These are phyloP conservation scores for Mellilla xanthometata DNA, from an alignment of 2,888 invertebrate species.

Conservation along the genomic window DNA sequence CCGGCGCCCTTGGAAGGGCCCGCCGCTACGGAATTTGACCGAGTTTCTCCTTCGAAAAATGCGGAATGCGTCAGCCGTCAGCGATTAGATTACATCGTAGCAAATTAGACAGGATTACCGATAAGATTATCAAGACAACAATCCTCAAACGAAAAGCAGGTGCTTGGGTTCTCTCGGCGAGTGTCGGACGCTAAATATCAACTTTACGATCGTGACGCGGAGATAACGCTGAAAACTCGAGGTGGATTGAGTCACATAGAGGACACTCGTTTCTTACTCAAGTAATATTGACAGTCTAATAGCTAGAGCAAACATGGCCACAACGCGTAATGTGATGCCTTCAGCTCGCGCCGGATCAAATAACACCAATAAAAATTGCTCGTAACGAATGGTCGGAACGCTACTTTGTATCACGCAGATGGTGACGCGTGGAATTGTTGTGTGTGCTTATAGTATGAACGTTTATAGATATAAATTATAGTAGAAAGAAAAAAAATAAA, in stretches of 20 bases:
- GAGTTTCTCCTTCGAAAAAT: slow-evolving; percentile 26
- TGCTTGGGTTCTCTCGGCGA: slow-evolving; percentile 19
- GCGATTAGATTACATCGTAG: slow-evolving; percentile 3
- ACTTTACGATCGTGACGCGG: slow-evolving; percentile 33
- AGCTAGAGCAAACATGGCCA: slow-evolving; percentile 63
- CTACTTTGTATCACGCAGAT: slow-evolving; percentile 10
- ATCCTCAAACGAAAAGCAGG: slow-evolving; percentile 15
- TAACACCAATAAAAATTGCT: slow-evolving; percentile 8
- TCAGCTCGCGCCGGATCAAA: slow-evolving; percentile 29
- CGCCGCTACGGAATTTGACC: slow-evolving; percentile 36
- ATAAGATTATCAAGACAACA: slow-evolving; percentile 2
- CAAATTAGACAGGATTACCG: slow-evolving; percentile 13
- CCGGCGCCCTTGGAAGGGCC: slow-evolving; percentile 64
- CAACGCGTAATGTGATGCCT: slow-evolving; percentile 43
- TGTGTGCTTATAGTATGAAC: no score
- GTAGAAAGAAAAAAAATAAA: not conserved
- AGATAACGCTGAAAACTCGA: slow-evolving; percentile 44
- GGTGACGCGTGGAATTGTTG: not conserved
- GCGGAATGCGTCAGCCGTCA: slow-evolving; percentile 15
- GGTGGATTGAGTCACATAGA: slow-evolving; percentile 50
- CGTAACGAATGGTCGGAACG: not conserved
- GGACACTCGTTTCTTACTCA: slow-evolving; percentile 46
- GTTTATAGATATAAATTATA: no score
- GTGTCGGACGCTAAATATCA: slow-evolving; percentile 32
- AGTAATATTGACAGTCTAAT: slow-evolving; percentile 53